These are phyloP conservation scores for Heterotilapia buettikoferi DNA, from an alignment of 2,113 vertebrate species.

Conservation along the genomic window DNA sequence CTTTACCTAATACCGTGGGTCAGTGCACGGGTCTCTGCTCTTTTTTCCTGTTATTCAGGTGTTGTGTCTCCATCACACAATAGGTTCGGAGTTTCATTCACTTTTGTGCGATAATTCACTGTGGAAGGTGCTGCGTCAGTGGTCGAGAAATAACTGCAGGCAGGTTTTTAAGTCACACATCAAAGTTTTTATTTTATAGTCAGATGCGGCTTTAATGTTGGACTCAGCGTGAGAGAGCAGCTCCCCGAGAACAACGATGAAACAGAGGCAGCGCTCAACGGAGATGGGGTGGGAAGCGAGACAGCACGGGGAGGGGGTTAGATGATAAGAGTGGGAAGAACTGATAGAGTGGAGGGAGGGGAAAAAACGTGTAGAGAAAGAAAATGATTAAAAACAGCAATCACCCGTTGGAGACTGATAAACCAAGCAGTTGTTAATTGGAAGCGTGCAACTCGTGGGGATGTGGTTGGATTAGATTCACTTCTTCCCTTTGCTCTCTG, in stretches of 20 bases:
- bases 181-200: constrained; percentile 9
- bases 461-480: constrained; percentile 63
- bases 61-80: neutral
- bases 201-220: neutral
- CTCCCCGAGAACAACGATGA: constrained; percentile 39
- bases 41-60: neutral
- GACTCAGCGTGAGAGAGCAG: constrained; percentile 21
- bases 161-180: constrained; percentile 6
- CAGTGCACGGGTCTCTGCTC: neutral
- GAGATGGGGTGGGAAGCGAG: constrained; percentile 42
- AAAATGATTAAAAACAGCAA: constrained; percentile 89
- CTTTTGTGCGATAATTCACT: neutral
- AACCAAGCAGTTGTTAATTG: constrained; percentile 83
- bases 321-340: constrained; percentile 67
- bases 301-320: constrained; percentile 45
- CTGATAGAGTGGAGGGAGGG: constrained; percentile 58
- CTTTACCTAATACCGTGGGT: neutral
- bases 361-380: constrained; percentile 51
- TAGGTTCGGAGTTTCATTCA: neutral
- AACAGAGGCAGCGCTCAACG: constrained; percentile 28
- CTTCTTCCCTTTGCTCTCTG: constrained; percentile 25
- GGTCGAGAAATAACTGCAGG: neutral
- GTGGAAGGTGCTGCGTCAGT: neutral
- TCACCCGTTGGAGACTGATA: constrained; percentile 82
- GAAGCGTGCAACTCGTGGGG: constrained; percentile 75